phyloP scores from a whole-genome alignment of 1,140 invertebrate species.

The Halesus radiatus region DNA sequence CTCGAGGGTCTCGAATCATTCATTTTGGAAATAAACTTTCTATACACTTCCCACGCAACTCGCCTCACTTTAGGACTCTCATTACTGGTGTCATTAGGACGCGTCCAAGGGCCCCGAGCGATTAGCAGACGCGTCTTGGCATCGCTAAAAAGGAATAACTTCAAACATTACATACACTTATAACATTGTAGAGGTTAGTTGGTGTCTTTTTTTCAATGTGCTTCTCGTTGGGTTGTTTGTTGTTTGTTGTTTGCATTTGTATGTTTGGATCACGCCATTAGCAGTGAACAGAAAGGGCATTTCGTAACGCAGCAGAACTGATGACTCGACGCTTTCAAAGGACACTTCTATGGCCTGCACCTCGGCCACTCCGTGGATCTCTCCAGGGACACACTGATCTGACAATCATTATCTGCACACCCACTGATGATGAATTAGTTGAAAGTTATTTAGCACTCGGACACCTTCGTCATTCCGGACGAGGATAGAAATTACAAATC shows the following conservation, averaged over 20 bases:
- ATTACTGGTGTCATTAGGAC: conserved; percentile 13
- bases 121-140: neutral
- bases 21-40: conserved; percentile 8
- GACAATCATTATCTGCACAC: too few relatives aligned
- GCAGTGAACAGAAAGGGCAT: conserved; percentile 1
- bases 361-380: too few relatives aligned
- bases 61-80: conserved; percentile 9
- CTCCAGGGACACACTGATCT: too few relatives aligned
- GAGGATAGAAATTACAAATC: too few relatives aligned
- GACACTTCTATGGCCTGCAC: neutral
- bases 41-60: conserved; percentile 13
- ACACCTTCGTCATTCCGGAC: too few relatives aligned
- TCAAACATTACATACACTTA: neutral
- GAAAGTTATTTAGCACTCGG: too few relatives aligned
- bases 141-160: neutral
- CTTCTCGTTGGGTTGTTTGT: neutral
- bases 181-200: too few relatives aligned
- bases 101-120: neutral
- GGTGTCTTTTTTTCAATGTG: too few relatives aligned
- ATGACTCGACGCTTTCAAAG: neutral
- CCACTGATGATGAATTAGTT: too few relatives aligned
- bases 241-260: too few relatives aligned
- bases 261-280: conserved; percentile 17
- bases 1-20: neutral
- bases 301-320: neutral